These are phyloP conservation scores for Probaryconus sp. DNA, from an alignment of 1,140 invertebrate genomes.

Conservation along the genomic window DNA sequence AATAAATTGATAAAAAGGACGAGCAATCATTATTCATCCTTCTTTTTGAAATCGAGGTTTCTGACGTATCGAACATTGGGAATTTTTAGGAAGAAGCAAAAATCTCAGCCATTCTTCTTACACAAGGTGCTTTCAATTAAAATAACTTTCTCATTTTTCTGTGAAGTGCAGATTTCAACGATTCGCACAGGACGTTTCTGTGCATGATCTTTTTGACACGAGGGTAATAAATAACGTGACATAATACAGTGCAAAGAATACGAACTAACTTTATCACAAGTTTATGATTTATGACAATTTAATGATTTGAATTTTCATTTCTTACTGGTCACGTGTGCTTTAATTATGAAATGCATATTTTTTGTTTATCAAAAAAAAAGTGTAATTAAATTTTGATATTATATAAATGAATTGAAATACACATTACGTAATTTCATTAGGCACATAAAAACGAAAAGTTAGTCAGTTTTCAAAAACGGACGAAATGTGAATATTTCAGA, in stretches of 20 bases:
- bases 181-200: conserved; percentile 22
- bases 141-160: conserved; percentile 50
- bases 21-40: conserved; percentile 54
- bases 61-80: conserved; percentile 39
- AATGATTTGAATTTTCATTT: conserved; percentile 39
- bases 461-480: no score
- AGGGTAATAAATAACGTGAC: conserved; percentile 38
- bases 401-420: conserved; percentile 7
- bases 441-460: no score
- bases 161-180: conserved; percentile 14
- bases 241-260: conserved; percentile 29
- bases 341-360: conserved; percentile 37
- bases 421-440: conserved; percentile 16
- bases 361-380: conserved; percentile 6
- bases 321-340: conserved; percentile 6
- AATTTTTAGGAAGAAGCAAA: no score
- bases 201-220: conserved; percentile 28
- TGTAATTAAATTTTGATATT: conserved; percentile 16
- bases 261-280: conserved; percentile 15
- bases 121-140: conserved; percentile 29
- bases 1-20: conserved; percentile 57
- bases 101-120: no score
- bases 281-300: conserved; percentile 42
- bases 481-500: no score
- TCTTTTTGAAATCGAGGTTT: conserved; percentile 36